Evolutionary conservation across 2,888 invertebrate genomes (phyloP), one percentile per base, ranked within the genome.

Genomic region (Endotricha flammealis): DNA sequence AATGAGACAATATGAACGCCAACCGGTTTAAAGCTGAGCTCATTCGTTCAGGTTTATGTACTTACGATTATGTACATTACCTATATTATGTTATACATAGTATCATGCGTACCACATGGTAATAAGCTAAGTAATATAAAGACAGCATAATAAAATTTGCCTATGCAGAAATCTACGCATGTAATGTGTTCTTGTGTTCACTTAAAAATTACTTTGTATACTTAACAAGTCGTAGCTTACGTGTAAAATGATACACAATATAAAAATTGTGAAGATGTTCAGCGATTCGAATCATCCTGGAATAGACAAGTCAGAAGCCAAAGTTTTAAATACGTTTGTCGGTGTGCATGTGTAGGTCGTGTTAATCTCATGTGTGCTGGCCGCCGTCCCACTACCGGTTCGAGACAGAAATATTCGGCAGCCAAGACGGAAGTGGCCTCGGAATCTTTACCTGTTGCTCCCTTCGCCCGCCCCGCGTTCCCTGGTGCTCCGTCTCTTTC

Each of bases 361-460:
- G 66, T 62, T 65, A 49, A 67, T 64, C 57, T 68, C 60, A 63
- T 73, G 69, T 72, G 75, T 66, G 72, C 70, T 83, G 85, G 82
- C 85, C 67, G 75, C 66, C 71, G 70, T 73, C 83, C 82, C 82
- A 86, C 86, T 85, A 86, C 86, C 86, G 86, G 86, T 86, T 85
- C 75, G 77, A 81, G 79, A 85, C 85, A 85, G 81, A 85, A 85
- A 86, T 86, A 86, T 86, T 86, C 85, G 86, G 83, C 86, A 81
- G 85, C 85, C 77, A 85, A 86, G 85, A 83, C 86, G 86, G 86
- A 86, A 86, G 85, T 86, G 83, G 82, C 85, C 85, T 86, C 86
- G 85, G 85, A 85, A 86, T 86, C 86, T 83, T 85, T 86, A 85
- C 85, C 86, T 85, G 86, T 86, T 85, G 85, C 85, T 85, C 86